Conservation (phyloP, 1,140 invertebrate species). For the Apolygus lucorum region DNA sequence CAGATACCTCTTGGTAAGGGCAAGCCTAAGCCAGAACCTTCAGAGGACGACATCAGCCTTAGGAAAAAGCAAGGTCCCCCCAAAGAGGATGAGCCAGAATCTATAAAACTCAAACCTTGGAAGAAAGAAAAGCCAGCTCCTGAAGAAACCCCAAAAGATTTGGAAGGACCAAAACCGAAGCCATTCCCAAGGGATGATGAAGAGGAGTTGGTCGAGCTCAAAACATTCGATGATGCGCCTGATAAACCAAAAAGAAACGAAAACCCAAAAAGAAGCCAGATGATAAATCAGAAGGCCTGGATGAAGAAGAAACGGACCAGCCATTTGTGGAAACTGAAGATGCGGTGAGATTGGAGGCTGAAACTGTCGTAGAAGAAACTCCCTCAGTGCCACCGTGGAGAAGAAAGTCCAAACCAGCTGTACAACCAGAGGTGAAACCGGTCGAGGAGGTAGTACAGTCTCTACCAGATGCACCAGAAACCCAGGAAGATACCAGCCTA, state of each 20-base stretch:
- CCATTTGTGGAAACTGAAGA: not conserved
- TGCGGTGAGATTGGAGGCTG: not conserved
- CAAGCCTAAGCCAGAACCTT: conserved; percentile 37
- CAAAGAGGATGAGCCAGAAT: conserved; percentile 35
- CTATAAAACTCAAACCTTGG: conserved; percentile 34
- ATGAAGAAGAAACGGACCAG: not conserved
- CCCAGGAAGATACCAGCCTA: not conserved
- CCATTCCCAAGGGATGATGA: conserved; percentile 29
- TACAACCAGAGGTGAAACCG: conserved; percentile 22
- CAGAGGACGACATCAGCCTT: conserved; percentile 39
- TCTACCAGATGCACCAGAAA: too few relatives aligned
- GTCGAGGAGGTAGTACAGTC: too few relatives aligned
- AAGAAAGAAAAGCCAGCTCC: conserved; percentile 30
- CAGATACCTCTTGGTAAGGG: conserved; percentile 39
- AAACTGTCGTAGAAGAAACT: not conserved
- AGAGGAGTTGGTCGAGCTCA: conserved; percentile 26
- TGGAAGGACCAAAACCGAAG: conserved; percentile 34
- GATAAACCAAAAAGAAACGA: conserved; percentile 18
- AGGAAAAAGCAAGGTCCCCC: conserved; percentile 41
- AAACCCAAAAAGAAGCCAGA: conserved; percentile 24
- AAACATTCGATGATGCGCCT: conserved; percentile 24
- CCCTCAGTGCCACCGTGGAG: not conserved
- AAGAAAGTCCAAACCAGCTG: not conserved
- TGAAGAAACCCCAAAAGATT: conserved; percentile 20
- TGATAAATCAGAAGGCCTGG: not conserved